Percentiles rank a stretch among this genome's conserved stretches.
These are phyloP conservation scores for Fulmarus glacialis DNA, from an alignment of 2,113 vertebrate genomes.

Conservation along the genomic window DNA sequence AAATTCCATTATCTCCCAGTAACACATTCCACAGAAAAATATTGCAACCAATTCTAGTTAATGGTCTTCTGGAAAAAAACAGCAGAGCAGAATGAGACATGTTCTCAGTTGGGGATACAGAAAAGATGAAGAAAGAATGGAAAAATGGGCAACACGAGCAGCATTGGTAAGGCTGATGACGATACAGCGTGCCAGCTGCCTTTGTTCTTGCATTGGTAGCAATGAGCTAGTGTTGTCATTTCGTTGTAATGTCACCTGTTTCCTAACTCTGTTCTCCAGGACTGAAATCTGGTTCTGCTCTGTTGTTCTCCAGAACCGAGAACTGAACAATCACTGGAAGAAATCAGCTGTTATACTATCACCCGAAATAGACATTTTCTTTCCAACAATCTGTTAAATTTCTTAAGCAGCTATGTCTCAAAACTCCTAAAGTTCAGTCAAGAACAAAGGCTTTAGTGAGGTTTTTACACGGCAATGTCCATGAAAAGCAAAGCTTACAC, in stretches of 20 bases:
- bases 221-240: background rate
- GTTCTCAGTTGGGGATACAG: background rate
- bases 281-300: background rate
- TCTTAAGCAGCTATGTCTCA: background rate
- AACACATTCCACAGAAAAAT: background rate
- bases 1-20: background rate
- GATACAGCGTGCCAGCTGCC: background rate
- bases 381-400: background rate
- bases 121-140: background rate
- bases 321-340: background rate
- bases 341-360: background rate
- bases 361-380: background rate
- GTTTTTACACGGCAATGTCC: background rate
- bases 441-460: background rate
- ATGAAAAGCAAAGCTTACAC: background rate
- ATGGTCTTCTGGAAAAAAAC: background rate
- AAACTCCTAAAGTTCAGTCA: background rate
- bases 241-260: background rate
- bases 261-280: background rate
- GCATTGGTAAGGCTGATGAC: background rate
- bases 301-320: background rate
- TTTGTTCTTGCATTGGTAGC: background rate
- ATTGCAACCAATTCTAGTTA: background rate
- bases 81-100: background rate
- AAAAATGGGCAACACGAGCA: background rate